Evolutionary conservation across 2,888 invertebrate genomes (phyloP).

Genomic region (Clivina fossor): DNA sequence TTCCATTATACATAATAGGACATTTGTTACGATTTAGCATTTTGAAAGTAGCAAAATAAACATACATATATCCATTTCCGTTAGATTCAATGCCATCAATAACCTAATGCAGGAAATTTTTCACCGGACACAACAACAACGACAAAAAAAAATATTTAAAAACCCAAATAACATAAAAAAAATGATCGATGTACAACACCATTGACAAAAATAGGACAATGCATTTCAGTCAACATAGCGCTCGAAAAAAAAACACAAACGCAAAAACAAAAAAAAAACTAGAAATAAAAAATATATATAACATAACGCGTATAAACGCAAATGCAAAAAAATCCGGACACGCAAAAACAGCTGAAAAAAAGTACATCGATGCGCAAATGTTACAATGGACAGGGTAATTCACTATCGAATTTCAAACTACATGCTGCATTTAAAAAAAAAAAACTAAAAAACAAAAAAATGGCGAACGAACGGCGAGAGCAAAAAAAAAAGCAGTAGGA

Average conservation of each 20-base stretch:
- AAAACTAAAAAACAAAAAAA: neutral
- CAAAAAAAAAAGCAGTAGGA: conserved; percentile 5
- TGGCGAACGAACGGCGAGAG: too few species aligned
- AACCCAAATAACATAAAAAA: conserved; percentile 25
- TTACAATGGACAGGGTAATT: conserved; percentile 33
- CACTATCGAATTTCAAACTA: conserved; percentile 34
- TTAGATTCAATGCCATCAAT: conserved; percentile 23
- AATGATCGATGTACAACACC: conserved; percentile 23
- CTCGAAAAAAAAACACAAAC: too few species aligned
- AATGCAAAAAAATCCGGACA: conserved; percentile 20
- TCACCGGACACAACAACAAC: too few species aligned
- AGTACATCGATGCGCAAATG: conserved; percentile 28
- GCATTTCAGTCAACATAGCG: too few species aligned
- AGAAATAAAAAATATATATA: conserved; percentile 15
- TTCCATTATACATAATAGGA: too few species aligned
- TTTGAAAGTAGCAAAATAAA: too few species aligned
- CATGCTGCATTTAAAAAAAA: conserved; percentile 18
- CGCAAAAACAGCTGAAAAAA: conserved; percentile 19
- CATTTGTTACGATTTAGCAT: too few species aligned
- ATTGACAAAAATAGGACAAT: conserved; percentile 19
- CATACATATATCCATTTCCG: too few species aligned
- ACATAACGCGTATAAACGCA: conserved; percentile 21
- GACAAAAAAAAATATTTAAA: conserved; percentile 18
- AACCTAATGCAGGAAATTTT: conserved; percentile 21
- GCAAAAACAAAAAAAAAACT: too few species aligned